These are phyloP conservation scores for Odontomachus brunneus DNA, from an alignment of 1,140 invertebrate genomes.

Conservation along the genomic window DNA sequence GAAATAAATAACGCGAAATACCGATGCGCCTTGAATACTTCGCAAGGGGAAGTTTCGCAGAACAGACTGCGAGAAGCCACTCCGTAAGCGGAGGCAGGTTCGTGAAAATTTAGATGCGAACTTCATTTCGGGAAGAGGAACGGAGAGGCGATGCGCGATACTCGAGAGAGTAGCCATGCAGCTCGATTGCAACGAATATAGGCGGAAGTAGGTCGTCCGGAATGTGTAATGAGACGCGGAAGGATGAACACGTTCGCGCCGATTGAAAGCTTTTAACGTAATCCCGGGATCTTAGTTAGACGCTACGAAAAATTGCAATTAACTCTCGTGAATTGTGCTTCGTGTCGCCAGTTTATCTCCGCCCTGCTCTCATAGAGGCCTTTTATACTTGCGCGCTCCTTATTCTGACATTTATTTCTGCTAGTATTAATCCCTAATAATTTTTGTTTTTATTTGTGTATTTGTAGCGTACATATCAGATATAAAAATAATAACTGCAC, in stretches of 20 bases:
- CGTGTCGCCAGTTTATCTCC: slow-evolving; percentile 8
- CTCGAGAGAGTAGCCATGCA: slow-evolving; percentile 11
- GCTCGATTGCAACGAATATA: slow-evolving; percentile 28
- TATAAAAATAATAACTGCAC: too few relatives aligned
- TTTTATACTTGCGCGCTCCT: neutral
- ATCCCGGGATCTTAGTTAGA: neutral
- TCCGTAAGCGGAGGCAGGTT: neutral
- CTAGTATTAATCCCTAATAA: neutral
- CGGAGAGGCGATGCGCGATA: neutral
- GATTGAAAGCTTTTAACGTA: slow-evolving; percentile 25
- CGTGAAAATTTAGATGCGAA: slow-evolving; percentile 19
- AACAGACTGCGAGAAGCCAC: neutral
- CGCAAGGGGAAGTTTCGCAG: neutral
- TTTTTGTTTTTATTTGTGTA: neutral
- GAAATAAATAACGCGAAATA: slow-evolving; percentile 5
- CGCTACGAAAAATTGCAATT: slow-evolving; percentile 25
- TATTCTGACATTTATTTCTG: neutral
- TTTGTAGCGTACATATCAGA: too few relatives aligned
- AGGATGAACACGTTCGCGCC: slow-evolving; percentile 1
- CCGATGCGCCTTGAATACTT: neutral
- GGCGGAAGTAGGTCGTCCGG: slow-evolving; percentile 29
- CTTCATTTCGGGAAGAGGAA: slow-evolving; percentile 1
- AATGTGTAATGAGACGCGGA: slow-evolving; percentile 47
- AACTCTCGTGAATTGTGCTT: neutral
- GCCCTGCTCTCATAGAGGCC: neutral